Evolutionary conservation across 2,888 invertebrate species (phyloP).

Genomic region (Metalampra italica): DNA sequence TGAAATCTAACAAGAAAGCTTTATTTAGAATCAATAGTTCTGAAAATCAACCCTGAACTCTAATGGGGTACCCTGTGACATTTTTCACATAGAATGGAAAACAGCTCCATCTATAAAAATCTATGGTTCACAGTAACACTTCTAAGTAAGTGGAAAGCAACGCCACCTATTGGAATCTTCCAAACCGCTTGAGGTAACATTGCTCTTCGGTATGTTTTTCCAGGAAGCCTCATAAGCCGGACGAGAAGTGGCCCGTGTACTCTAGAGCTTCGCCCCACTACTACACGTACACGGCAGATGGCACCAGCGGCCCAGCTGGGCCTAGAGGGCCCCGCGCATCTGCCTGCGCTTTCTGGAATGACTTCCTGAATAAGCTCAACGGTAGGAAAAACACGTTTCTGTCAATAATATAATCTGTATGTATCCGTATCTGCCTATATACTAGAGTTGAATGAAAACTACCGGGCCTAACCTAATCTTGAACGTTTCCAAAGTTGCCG

Average conservation of each 20-base stretch:
- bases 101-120: no score
- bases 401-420: no score
- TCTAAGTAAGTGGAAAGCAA: neutral
- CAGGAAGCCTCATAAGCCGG: conserved; percentile 82
- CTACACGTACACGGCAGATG: conserved; percentile 92
- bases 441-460: no score
- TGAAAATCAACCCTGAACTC: no score
- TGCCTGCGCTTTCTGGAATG: conserved; percentile 97
- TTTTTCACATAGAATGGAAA: no score
- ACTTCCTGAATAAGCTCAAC: conserved; percentile 93
- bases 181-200: neutral
- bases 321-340: conserved; percentile 88
- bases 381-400: conserved; percentile 63
- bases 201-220: conserved; percentile 10
- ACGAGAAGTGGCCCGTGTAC: conserved; percentile 92
- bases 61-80: no score
- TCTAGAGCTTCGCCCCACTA: conserved; percentile 91
- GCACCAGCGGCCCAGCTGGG: conserved; percentile 80
- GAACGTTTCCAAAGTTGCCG: no score
- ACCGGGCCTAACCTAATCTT: no score
- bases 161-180: neutral
- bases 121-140: no score
- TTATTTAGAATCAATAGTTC: no score
- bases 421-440: neutral
- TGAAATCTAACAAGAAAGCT: no score